A percentile compares a stretch with the other conserved stretches of the same genome.
Evolutionary conservation across 2,888 invertebrate genomes (phyloP).

Genomic region (Ophonus ardosiacus): DNA sequence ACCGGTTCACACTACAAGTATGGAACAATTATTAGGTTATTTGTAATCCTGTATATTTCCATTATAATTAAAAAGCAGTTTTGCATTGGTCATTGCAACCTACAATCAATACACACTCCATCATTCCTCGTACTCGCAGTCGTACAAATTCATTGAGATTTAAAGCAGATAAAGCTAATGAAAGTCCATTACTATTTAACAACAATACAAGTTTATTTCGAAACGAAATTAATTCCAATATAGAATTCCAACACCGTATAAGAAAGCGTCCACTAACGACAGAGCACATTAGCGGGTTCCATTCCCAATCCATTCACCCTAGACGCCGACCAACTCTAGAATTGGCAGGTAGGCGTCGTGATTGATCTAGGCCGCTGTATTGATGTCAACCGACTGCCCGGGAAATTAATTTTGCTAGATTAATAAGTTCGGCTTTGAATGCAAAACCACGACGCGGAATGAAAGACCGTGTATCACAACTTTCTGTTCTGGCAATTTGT

Average conservation of each 20-base stretch:
- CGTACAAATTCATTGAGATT: neutral
- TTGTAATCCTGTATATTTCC: neutral
- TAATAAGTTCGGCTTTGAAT: conserved; percentile 56
- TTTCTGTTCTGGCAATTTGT: conserved; percentile 31
- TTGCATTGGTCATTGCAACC: neutral
- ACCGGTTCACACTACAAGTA: neutral
- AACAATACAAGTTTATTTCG: conserved; percentile 14
- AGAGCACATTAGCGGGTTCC: conserved; percentile 32
- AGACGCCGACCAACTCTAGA: conserved; percentile 19
- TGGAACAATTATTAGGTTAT: neutral
- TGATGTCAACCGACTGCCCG: conserved; percentile 69
- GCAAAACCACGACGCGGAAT: conserved; percentile 7
- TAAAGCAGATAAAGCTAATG: neutral
- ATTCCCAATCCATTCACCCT: conserved; percentile 6
- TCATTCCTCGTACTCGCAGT: neutral
- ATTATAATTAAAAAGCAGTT: neutral
- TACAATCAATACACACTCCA: neutral
- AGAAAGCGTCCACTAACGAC: conserved; percentile 38
- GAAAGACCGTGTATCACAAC: conserved; percentile 36
- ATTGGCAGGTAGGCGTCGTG: conserved; percentile 42
- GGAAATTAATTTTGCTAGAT: conserved; percentile 61
- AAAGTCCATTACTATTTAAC: neutral
- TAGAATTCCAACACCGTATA: conserved; percentile 13
- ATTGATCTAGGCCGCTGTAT: conserved; percentile 66
- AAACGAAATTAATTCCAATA: conserved; percentile 16